phyloP scores from a whole-genome alignment of 1,140 invertebrate species.

The Paracyclopina nana region DNA sequence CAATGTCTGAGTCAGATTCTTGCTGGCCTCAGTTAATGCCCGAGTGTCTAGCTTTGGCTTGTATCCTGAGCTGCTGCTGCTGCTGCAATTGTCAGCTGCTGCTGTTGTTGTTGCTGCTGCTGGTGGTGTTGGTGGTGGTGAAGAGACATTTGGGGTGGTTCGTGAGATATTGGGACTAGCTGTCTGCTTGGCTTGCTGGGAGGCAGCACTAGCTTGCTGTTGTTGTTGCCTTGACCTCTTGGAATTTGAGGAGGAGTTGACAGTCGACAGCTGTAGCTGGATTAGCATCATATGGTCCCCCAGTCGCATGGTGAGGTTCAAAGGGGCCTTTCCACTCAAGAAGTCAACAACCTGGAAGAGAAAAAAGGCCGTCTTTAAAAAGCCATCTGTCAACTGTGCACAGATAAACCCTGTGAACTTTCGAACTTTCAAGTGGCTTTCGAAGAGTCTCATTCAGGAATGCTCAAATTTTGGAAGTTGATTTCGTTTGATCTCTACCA shows the following conservation, averaged over 20 bases:
- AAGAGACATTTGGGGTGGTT: constrained; percentile 13
- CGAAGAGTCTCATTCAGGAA: too few relatives aligned
- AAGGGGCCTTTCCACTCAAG: constrained; percentile 69
- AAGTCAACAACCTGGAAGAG: constrained; percentile 64
- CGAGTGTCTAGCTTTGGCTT: constrained; percentile 37
- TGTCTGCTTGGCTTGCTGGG: constrained; percentile 18
- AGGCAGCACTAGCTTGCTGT: constrained; percentile 19
- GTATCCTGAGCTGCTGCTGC: constrained; percentile 16
- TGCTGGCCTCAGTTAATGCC: constrained; percentile 62
- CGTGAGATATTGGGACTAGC: constrained; percentile 18
- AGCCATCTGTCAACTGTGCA: too few relatives aligned
- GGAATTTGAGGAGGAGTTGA: constrained; percentile 29
- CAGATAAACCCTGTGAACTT: too few relatives aligned
- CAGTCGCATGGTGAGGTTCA: constrained; percentile 79
- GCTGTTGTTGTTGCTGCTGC: constrained; percentile 14
- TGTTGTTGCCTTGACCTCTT: too few relatives aligned
- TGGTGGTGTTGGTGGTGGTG: constrained; percentile 6
- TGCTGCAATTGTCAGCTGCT: constrained; percentile 20
- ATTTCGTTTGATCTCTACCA: too few relatives aligned
- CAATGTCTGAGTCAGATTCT: constrained; percentile 72
- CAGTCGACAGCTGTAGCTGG: constrained; percentile 71
- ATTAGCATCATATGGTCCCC: constrained; percentile 94
- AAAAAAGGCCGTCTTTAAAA: constrained; percentile 5
- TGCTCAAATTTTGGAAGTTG: too few relatives aligned
- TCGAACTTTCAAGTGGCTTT: too few relatives aligned